These are phyloP conservation scores for Hesperophylax magnus DNA, from an alignment of 1,140 invertebrate genomes.

Conservation along the genomic window DNA sequence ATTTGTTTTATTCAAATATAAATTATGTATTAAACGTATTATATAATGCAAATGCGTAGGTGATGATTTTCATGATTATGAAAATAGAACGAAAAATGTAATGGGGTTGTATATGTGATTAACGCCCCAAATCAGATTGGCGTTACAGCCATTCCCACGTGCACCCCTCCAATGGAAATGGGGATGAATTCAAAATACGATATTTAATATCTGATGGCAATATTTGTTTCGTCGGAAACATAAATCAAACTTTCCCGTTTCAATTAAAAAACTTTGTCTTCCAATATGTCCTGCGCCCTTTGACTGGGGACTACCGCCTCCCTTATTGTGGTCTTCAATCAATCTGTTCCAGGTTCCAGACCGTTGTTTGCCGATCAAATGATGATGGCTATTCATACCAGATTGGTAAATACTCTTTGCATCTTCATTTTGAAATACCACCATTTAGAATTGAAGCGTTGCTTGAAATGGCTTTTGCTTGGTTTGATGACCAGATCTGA, in stretches of 20 bases:
- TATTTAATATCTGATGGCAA: constrained; percentile 57
- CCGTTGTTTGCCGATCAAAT: background rate
- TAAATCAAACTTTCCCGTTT: constrained; percentile 58
- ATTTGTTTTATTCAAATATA: no score
- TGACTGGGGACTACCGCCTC: background rate
- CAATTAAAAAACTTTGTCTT: constrained; percentile 58
- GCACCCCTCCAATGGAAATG: constrained; percentile 6
- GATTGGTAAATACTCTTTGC: no score
- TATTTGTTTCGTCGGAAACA: constrained; percentile 55
- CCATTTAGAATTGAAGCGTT: no score
- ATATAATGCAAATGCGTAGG: no score
- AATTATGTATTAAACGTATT: no score
- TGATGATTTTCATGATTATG: no score
- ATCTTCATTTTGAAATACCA: no score
- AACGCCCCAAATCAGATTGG: background rate
- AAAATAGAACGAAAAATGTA: no score
- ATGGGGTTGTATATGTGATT: no score
- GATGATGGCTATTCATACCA: no score
- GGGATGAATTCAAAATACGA: constrained; percentile 55
- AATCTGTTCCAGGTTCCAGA: background rate
- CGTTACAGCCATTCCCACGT: background rate
- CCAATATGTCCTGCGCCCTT: constrained; percentile 45
- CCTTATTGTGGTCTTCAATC: constrained; percentile 19
- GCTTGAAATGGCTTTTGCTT: no score
- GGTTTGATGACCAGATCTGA: no score